A percentile compares a stretch with the other conserved stretches of the same genome.
Conservation (phyloP, 1,140 invertebrate species). For the Zaprionus africanus region DNA sequence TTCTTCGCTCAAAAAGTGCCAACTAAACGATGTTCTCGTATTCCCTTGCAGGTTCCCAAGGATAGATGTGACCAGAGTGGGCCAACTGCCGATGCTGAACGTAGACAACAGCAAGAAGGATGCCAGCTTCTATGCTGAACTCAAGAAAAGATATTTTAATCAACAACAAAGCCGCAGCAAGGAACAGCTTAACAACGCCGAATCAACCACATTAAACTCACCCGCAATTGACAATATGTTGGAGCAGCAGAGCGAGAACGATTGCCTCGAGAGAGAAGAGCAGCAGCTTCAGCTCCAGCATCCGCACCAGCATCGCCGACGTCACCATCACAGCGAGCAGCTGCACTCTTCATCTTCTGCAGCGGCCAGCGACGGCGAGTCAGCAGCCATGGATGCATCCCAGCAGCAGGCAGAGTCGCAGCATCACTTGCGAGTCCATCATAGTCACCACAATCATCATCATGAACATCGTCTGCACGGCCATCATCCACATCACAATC, state of each 20-base stretch:
- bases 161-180: slow-evolving; percentile 40
- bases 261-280: slow-evolving; percentile 33
- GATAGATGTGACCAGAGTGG: slow-evolving; percentile 67
- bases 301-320: slow-evolving; percentile 54
- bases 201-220: slow-evolving; percentile 67
- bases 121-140: slow-evolving; percentile 20
- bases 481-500: slow-evolving; percentile 55
- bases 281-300: background rate
- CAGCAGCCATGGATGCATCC: slow-evolving; percentile 19
- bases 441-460: slow-evolving; percentile 47
- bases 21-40: background rate
- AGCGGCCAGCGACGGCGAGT: background rate
- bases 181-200: slow-evolving; percentile 24
- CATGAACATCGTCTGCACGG: slow-evolving; percentile 41
- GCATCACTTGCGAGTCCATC: slow-evolving; percentile 46
- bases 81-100: slow-evolving; percentile 45
- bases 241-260: slow-evolving; percentile 49
- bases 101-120: slow-evolving; percentile 31
- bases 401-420: slow-evolving; percentile 40
- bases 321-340: slow-evolving; percentile 58
- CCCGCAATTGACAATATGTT: slow-evolving; percentile 70
- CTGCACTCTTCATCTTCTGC: background rate
- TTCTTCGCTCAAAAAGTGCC: too few species aligned
- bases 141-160: slow-evolving; percentile 27
- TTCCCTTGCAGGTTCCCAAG: slow-evolving; percentile 66